phyloP scores from a whole-genome alignment of 1,140 invertebrate species.

The Pristionchus pacificus region DNA sequence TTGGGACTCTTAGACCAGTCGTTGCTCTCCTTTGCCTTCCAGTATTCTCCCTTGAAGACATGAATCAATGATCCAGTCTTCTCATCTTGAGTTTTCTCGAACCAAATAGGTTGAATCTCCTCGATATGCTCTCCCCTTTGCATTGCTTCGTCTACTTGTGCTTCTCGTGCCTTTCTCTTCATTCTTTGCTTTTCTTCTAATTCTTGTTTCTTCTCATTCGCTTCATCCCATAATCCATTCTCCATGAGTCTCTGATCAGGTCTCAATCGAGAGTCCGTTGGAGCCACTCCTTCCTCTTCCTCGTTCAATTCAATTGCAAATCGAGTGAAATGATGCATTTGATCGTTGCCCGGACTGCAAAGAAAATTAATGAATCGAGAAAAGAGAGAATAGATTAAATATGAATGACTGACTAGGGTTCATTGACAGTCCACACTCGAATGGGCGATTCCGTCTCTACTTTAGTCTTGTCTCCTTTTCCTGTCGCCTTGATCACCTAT shows the following conservation, averaged over 20 bases:
- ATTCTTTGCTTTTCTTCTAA: slow-evolving; percentile 87
- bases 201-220: slow-evolving; percentile 79
- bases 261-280: slow-evolving; percentile 85
- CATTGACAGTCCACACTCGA: slow-evolving; percentile 77
- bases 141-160: slow-evolving; percentile 50
- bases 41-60: slow-evolving; percentile 82
- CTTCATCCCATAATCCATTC: slow-evolving; percentile 88
- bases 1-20: slow-evolving; percentile 88
- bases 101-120: slow-evolving; percentile 84
- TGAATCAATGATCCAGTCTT: slow-evolving; percentile 77
- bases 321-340: slow-evolving; percentile 88
- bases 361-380: slow-evolving; percentile 8
- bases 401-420: slow-evolving; percentile 67
- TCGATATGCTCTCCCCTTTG: slow-evolving; percentile 66
- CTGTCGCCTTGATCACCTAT: slow-evolving; percentile 65
- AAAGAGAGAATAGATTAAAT: slow-evolving; percentile 6
- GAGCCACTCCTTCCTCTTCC: slow-evolving; percentile 81
- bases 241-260: slow-evolving; percentile 98
- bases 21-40: slow-evolving; percentile 79
- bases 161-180: slow-evolving; percentile 40
- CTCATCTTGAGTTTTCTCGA: slow-evolving; percentile 75
- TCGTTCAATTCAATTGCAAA: slow-evolving; percentile 95
- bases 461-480: slow-evolving; percentile 69
- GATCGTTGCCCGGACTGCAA: slow-evolving; percentile 66
- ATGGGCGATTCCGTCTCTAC: slow-evolving; percentile 83